Percentiles rank a stretch among this genome's conserved stretches.
These are phyloP conservation scores for Drosophila willistoni DNA, from an alignment of 1,140 invertebrate genomes.

Conservation along the genomic window DNA sequence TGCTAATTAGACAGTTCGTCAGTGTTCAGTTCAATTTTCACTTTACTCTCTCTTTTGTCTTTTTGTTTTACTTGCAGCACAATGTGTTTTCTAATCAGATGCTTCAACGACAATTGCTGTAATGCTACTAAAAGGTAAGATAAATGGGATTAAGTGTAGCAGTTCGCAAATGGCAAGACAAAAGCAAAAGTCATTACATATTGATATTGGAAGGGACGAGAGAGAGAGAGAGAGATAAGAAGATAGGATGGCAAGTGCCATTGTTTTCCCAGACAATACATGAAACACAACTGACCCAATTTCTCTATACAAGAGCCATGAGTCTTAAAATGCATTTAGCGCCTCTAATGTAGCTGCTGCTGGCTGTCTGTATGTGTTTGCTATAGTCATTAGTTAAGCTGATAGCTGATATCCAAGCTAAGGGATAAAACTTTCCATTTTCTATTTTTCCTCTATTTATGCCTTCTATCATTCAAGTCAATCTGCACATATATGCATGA, in stretches of 20 bases:
- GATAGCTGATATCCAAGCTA: constrained; percentile 31
- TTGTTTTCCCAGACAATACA: constrained; percentile 1
- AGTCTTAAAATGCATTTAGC: constrained; percentile 50
- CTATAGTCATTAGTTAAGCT: constrained; percentile 61
- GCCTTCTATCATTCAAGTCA: neutral
- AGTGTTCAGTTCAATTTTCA: constrained; percentile 37
- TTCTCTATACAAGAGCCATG: neutral
- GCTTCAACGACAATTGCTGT: constrained; percentile 39
- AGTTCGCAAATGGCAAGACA: constrained; percentile 4
- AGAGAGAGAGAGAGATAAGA: neutral
- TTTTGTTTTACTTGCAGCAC: neutral
- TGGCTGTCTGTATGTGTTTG: constrained; percentile 28
- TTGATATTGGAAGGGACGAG: constrained; percentile 26
- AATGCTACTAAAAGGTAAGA: constrained; percentile 62
- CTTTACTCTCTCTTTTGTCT: neutral
- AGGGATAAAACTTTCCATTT: no score
- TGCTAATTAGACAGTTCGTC: constrained; percentile 49
- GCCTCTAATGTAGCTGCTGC: constrained; percentile 14
- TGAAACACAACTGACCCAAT: neutral
- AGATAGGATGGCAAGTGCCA: neutral
- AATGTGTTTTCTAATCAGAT: constrained; percentile 25
- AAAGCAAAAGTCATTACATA: constrained; percentile 44
- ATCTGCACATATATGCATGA: constrained; percentile 42
- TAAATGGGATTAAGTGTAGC: constrained; percentile 38
- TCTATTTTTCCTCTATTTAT: neutral